Base-by-base conservation (phyloP, 2,113 vertebrate genomes). In the Brachypteracias leptosomus region DNA sequence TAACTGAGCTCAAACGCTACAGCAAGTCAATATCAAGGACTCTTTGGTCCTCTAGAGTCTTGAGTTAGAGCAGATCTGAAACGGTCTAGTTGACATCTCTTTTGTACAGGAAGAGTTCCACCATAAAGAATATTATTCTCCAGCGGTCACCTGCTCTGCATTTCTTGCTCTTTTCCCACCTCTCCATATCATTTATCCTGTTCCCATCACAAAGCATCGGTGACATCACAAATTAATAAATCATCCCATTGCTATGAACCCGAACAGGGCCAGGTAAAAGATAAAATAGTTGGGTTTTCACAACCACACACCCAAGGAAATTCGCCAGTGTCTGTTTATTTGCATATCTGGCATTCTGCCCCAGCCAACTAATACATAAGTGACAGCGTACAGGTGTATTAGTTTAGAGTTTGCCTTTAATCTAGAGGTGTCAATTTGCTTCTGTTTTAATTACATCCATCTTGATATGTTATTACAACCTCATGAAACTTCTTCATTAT, bases 391-490 rank as follows among this genome's bases (percentile, higher is more conserved):
- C 96, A 97, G 95, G 97, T 98, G 96, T 89, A 97, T 95, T 95
- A 95, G 96, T 97, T 97, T 97, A 96, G 90, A 96, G 97, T 97
- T 97, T 98, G 96, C 85, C 97, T 98, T 97, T 97, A 95, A 98
- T 98, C 98, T 97, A 85, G 94, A 96, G 96, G 97, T 98, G 98
- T 98, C 98, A 97, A 97, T 98, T 97, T 98, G 97, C 95, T 98
- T 98, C 96, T 95, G 95, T 96, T 98, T 97, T 98, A 98, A 98
- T 98, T 98, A 98, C 96, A 98, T 96, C 94, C 96, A 97, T 97
- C 97, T 97, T 97, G 96, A 97, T 97, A 97, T 90, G 97, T 97
- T 97, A 98, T 97, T 98, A 97, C 96, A 96, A 96, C 95, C 96
- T 97, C 94, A 96, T 94, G 97, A 97, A 98, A 98, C 94, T 97